Evolutionary conservation across 2,113 vertebrate species (phyloP), one percentile per base, ranked within the genome.

Genomic region (Eidolon helvum): DNA sequence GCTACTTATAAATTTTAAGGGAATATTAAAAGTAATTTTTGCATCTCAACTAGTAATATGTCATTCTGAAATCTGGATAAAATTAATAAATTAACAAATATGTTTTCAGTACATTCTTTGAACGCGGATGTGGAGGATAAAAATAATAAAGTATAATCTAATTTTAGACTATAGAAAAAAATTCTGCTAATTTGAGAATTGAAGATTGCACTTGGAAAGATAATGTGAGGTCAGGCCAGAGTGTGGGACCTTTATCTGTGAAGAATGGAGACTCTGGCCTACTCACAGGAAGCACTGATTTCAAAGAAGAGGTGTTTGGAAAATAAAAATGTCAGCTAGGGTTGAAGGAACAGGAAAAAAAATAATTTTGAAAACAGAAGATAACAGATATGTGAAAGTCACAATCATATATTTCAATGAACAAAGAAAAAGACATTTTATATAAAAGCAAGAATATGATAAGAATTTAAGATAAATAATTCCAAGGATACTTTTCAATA

Each of bases 1-100:
- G 18, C 33, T 74, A 9, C 35, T 94, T 77, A 59, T 87, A 97
- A 97, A 87, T 24, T 87, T 57, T 87, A 97, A 97, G 61, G 19
- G 16, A 78, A 77, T 71, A 57, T 55, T 48, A 9, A 89, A 93
- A 72, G 18, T 53, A 75, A 63, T 66, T 87, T 91, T 88, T 82
- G 50, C 33, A 50, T 6, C 33, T 21, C 48, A 75, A 66, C 22
- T 45, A 66, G 79, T 87, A 86, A 30, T 38, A 66, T 50, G 4
- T 83, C 96, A 68, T 95, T 83, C 78, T 95, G 45, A 63, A 57
- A 91, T 72, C 7, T 77, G 19, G 16, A 71, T 88, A 63, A 87
- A 53, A 22, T 87, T 63, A 95, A 89, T 86, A 88, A 95, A 71
- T 90, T 48, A 92, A 94, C 40, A 97, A 77, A 69, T 55, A 90